Percentiles rank a stretch among this genome's conserved stretches.
phyloP scores from a whole-genome alignment of 2,113 vertebrate genomes.

The Chascanopsetta lugubris region DNA sequence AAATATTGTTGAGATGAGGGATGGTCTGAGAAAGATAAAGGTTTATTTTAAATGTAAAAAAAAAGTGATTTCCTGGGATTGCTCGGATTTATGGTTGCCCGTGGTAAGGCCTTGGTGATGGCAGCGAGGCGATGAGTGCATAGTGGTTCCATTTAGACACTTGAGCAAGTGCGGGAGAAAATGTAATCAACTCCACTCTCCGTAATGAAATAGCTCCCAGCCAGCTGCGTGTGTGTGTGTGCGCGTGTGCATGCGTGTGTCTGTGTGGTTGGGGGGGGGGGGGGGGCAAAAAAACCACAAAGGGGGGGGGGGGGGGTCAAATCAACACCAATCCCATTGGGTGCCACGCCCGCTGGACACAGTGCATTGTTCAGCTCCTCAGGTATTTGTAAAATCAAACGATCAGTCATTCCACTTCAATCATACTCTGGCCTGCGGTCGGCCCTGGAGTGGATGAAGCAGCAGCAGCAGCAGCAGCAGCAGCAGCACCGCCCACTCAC shows the following conservation, averaged over 20 bases:
- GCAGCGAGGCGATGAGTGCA: conserved; percentile 29
- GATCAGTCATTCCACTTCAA: conserved; percentile 70
- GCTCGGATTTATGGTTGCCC: conserved; percentile 3
- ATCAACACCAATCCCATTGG: conserved; percentile 51
- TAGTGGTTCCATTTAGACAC: conserved; percentile 50
- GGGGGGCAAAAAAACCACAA: too few relatives aligned
- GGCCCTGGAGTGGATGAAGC: conserved; percentile 41
- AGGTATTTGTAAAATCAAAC: conserved; percentile 68
- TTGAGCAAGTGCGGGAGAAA: conserved; percentile 45
- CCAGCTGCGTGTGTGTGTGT: conserved; percentile 63
- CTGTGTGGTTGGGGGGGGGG: too few relatives aligned
- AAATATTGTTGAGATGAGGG: conserved; percentile 12
- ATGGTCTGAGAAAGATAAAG: too few relatives aligned
- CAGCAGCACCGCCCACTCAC: conserved; percentile 42
- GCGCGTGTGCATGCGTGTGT: too few relatives aligned
- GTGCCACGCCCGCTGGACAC: conserved; percentile 27
- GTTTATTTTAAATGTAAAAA: too few relatives aligned
- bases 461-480: conserved; percentile 26
- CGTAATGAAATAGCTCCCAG: conserved; percentile 73
- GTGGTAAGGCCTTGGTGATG: not conserved
- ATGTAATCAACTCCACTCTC: conserved; percentile 62
- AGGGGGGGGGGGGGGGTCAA: conserved; percentile 24
- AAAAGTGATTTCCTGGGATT: not conserved
- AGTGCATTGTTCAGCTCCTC: conserved; percentile 50
- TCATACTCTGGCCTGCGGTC: conserved; percentile 51